Percentiles rank a stretch among this genome's conserved stretches.
Evolutionary conservation across 2,113 vertebrate species (phyloP).

Genomic region (Scomber colias): DNA sequence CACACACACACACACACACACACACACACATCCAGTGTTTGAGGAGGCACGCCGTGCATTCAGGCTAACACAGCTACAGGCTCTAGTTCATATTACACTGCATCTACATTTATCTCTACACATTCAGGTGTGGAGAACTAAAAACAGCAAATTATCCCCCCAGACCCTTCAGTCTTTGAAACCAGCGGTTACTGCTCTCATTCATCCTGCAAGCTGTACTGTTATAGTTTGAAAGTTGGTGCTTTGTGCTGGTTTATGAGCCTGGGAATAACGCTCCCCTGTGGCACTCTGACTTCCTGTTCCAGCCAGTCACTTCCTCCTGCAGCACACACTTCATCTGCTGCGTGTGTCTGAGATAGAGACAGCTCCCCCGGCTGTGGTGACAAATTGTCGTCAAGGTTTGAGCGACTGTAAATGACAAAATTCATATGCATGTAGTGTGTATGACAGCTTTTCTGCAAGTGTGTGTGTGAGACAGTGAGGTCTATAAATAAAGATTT

Average conservation of each 20-base stretch:
- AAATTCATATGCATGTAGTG: background rate
- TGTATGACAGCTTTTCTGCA: no score
- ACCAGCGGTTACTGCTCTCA: background rate
- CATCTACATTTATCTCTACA: background rate
- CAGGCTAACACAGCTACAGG: conserved; percentile 37
- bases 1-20: conserved; percentile 28
- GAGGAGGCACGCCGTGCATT: conserved; percentile 45
- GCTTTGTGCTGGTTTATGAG: conserved; percentile 34
- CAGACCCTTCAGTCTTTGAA: conserved; percentile 3
- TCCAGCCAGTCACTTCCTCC: conserved; percentile 39
- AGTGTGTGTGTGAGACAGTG: background rate
- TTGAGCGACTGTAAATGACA: background rate
- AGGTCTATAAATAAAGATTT: no score
- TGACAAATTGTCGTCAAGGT: background rate
- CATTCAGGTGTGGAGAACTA: background rate
- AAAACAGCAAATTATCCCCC: background rate
- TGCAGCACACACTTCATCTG: background rate
- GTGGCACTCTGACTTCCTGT: conserved; percentile 46
- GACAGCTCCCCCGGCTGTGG: background rate
- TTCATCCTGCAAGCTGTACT: background rate
- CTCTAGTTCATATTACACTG: conserved; percentile 10
- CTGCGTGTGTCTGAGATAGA: background rate
- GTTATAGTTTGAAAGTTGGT: background rate
- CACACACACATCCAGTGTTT: conserved; percentile 45
- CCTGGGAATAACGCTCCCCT: conserved; percentile 17